Conservation (phyloP, 2,888 invertebrate genomes). For the Platycnemis pennipes region DNA sequence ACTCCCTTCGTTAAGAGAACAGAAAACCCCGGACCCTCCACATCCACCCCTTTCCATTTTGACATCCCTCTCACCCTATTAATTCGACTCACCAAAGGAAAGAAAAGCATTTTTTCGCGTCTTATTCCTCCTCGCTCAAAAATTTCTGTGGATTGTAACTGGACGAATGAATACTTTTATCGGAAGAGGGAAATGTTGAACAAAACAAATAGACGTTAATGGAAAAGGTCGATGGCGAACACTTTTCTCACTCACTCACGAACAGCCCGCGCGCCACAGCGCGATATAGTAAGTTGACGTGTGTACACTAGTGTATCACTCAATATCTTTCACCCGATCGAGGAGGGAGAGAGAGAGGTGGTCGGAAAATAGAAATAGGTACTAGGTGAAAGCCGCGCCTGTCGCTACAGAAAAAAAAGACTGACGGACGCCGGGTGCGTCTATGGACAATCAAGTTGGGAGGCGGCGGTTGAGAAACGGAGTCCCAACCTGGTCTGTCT, state of each 20-base stretch:
- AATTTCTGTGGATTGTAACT: slow-evolving; percentile 36
- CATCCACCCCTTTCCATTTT: background rate
- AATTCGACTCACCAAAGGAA: background rate
- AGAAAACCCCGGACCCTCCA: background rate
- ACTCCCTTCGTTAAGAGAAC: slow-evolving; percentile 48
- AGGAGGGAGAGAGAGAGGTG: slow-evolving; percentile 12
- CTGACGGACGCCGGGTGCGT: slow-evolving; percentile 65
- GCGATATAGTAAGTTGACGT: background rate
- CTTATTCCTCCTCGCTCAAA: background rate
- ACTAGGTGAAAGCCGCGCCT: slow-evolving; percentile 27
- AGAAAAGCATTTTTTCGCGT: background rate
- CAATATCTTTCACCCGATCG: background rate
- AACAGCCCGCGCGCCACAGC: no score
- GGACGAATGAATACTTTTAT: slow-evolving; percentile 38
- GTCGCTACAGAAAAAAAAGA: slow-evolving; percentile 58
- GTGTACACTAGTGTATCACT: background rate
- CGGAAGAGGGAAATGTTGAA: background rate
- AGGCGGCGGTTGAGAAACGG: slow-evolving; percentile 31
- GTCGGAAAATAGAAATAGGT: background rate
- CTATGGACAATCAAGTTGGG: slow-evolving; percentile 57
- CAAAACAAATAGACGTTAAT: background rate
- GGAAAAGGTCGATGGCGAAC: background rate
- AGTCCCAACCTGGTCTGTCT: background rate
- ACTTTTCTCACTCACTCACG: background rate
- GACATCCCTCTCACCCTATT: background rate